These are phyloP conservation scores for Clunio marinus DNA, from an alignment of 2,888 invertebrate species.

Conservation along the genomic window DNA sequence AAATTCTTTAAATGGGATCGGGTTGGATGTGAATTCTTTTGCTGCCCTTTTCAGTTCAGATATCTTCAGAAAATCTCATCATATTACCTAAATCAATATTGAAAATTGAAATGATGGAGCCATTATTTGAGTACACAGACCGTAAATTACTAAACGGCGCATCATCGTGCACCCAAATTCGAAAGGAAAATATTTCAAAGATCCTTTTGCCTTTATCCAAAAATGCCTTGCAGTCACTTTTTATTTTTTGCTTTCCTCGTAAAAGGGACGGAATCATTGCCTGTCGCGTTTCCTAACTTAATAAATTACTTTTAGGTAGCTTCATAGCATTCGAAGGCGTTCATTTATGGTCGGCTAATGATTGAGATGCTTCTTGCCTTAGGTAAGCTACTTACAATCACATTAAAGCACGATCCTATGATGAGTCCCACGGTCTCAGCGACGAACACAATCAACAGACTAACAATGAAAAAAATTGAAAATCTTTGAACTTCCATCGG, in stretches of 20 bases:
- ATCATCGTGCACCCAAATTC: too few relatives aligned
- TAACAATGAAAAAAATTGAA: conserved; percentile 78
- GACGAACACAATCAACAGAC: conserved; percentile 77
- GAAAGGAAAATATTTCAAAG: too few relatives aligned
- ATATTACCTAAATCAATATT: conserved; percentile 4
- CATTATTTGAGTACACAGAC: not conserved
- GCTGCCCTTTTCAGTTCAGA: too few relatives aligned
- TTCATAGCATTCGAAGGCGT: too few relatives aligned
- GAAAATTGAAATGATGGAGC: too few relatives aligned
- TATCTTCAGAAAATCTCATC: too few relatives aligned
- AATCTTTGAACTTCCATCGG: conserved; percentile 76
- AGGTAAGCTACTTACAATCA: conserved; percentile 71
- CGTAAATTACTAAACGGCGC: too few relatives aligned
- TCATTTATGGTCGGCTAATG: too few relatives aligned
- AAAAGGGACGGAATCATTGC: not conserved
- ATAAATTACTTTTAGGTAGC: not conserved
- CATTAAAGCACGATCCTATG: conserved; percentile 83
- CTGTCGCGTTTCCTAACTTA: not conserved
- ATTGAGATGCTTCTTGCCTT: not conserved
- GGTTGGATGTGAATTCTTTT: too few relatives aligned
- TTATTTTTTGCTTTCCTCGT: too few relatives aligned
- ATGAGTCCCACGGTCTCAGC: conserved; percentile 90
- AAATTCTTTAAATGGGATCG: not conserved
- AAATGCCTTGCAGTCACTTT: too few relatives aligned
- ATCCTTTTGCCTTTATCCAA: too few relatives aligned